Conservation (phyloP, 1,140 invertebrate species). For the Atopsyche davidsoni region DNA sequence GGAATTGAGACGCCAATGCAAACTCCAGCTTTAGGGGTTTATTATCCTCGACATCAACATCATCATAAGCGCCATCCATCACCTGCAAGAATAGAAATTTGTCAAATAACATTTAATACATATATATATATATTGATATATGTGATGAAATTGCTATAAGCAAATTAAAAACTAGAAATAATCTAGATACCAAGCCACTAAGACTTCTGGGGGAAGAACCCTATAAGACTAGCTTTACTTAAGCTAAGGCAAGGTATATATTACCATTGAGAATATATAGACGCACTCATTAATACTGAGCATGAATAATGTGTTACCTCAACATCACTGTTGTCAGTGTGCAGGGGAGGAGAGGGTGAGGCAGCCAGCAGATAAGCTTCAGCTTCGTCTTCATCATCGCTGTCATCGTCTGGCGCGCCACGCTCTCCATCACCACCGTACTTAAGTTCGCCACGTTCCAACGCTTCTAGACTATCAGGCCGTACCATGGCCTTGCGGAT, state of each 20-base stretch:
- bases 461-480: conserved; percentile 74
- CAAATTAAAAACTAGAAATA: no score
- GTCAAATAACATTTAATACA: background rate
- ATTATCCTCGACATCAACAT: conserved; percentile 41
- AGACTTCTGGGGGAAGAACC: no score
- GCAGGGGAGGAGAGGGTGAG: conserved; percentile 41
- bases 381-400: conserved; percentile 42
- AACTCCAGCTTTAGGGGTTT: conserved; percentile 45
- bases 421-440: conserved; percentile 53
- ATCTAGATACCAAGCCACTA: no score
- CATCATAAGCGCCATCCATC: conserved; percentile 45
- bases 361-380: conserved; percentile 45
- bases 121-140: no score
- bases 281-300: no score
- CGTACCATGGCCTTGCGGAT: conserved; percentile 85
- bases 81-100: conserved; percentile 34
- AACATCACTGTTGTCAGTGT: conserved; percentile 51
- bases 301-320: no score
- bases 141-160: no score
- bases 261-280: no score
- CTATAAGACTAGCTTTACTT: no score
- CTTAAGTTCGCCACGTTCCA: conserved; percentile 83
- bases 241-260: no score
- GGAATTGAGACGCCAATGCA: conserved; percentile 39
- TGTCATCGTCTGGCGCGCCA: conserved; percentile 48